Percentiles rank a stretch among this genome's conserved stretches.
phyloP scores from a whole-genome alignment of 2,113 vertebrate species.

The Setophaga petechia region DNA sequence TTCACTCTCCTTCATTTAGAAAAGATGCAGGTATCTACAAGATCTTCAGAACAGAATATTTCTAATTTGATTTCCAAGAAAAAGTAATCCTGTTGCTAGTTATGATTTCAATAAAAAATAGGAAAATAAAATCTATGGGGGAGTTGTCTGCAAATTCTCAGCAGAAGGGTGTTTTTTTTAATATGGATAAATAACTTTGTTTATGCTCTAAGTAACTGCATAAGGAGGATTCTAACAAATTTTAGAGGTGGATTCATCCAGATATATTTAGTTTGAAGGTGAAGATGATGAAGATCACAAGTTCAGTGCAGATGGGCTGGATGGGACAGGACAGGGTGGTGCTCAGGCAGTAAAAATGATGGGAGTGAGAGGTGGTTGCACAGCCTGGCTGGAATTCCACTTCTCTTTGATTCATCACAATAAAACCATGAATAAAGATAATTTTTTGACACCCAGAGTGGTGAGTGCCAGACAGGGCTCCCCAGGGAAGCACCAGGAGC shows the following conservation, averaged over 20 bases:
- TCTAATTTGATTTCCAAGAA: neutral
- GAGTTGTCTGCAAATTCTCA: neutral
- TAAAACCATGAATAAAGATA: neutral
- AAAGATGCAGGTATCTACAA: neutral
- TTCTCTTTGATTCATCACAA: neutral
- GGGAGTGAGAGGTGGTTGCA: neutral
- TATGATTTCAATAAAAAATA: neutral
- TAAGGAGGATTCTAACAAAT: neutral
- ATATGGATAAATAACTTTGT: neutral
- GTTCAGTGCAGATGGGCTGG: neutral
- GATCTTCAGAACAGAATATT: neutral
- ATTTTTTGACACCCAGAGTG: too few relatives aligned
- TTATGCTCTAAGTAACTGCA: neutral
- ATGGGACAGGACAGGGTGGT: neutral
- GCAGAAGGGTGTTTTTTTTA: neutral
- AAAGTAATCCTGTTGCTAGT: neutral
- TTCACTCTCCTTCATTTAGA: neutral
- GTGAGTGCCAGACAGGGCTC: neutral
- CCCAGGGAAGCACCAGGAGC: neutral
- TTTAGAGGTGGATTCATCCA: neutral
- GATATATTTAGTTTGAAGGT: neutral
- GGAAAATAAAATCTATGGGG: neutral
- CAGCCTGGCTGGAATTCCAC: neutral
- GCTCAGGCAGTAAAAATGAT: neutral
- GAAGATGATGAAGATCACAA: too few relatives aligned